Conservation (phyloP, 2,888 invertebrate genomes). For the Frankliniella fusca region DNA sequence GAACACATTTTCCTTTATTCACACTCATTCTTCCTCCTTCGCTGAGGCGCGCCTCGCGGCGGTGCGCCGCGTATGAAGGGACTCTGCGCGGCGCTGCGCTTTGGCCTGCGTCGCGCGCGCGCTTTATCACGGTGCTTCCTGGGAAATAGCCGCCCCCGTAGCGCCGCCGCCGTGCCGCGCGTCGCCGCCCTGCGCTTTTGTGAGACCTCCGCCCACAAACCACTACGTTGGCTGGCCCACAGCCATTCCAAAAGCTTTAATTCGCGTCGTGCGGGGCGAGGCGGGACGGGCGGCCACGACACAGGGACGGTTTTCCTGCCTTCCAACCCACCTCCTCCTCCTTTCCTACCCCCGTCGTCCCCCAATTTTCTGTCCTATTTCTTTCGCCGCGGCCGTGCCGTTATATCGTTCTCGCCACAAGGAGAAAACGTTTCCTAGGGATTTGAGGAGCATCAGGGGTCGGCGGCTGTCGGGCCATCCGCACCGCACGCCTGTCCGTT, state of each 20-base stretch:
- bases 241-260: conserved; percentile 23
- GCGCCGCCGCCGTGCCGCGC: background rate
- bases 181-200: background rate
- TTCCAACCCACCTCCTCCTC: background rate
- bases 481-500: conserved; percentile 5
- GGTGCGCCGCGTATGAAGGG: no score
- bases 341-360: background rate
- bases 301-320: background rate
- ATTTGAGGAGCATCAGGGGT: background rate
- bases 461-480: background rate
- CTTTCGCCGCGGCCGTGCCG: background rate
- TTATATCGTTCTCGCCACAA: background rate
- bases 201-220: background rate
- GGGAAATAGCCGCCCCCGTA: no score
- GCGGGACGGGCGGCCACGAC: no score
- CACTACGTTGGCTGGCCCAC: background rate
- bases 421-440: background rate
- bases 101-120: no score
- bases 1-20: no score
- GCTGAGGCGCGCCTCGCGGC: no score
- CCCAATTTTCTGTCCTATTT: background rate
- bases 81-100: no score
- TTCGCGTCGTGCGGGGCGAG: background rate
- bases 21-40: no score
- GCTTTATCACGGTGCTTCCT: no score